Percentiles rank a stretch among this genome's conserved stretches.
These are phyloP conservation scores for Cheiracanthium punctorium DNA, from an alignment of 2,888 invertebrate genomes.

Conservation along the genomic window DNA sequence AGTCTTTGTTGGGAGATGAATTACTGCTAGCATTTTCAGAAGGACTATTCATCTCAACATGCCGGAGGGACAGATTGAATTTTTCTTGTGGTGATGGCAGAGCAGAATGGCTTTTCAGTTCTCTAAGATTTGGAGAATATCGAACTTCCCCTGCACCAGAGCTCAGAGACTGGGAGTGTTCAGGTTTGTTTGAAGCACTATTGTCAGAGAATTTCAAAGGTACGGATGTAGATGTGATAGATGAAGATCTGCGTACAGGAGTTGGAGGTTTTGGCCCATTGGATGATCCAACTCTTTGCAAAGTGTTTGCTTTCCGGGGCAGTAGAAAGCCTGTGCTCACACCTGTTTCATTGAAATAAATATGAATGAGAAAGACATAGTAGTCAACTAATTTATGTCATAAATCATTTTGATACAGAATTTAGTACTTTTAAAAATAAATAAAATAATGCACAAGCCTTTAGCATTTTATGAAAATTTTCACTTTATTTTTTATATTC, in stretches of 20 bases:
- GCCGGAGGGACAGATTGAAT: constrained; percentile 32
- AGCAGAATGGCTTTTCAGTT: constrained; percentile 51
- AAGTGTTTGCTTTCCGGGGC: constrained; percentile 61
- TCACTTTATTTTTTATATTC: too few species aligned
- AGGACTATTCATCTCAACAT: constrained; percentile 29
- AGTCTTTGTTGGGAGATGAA: constrained; percentile 32
- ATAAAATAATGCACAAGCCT: too few species aligned
- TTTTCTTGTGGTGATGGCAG: constrained; percentile 48
- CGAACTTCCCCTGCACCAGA: constrained; percentile 61
- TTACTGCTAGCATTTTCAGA: constrained; percentile 33
- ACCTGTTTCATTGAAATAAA: constrained; percentile 18
- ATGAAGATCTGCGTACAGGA: constrained; percentile 87
- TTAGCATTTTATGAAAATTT: too few species aligned
- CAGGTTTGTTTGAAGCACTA: not conserved
- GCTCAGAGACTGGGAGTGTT: constrained; percentile 24
- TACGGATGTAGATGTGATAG: constrained; percentile 46
- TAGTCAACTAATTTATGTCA: too few species aligned
- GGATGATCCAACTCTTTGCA: constrained; percentile 58
- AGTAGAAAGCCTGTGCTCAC: constrained; percentile 40
- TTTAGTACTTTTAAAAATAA: too few species aligned
- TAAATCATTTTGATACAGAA: too few species aligned
- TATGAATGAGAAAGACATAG: not conserved
- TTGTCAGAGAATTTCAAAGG: constrained; percentile 24
- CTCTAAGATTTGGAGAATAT: constrained; percentile 58
- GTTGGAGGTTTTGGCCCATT: constrained; percentile 83